Evolutionary conservation across 1,140 invertebrate species (phyloP), one percentile per base, ranked within the genome.

Genomic region (Pinna nobilis): DNA sequence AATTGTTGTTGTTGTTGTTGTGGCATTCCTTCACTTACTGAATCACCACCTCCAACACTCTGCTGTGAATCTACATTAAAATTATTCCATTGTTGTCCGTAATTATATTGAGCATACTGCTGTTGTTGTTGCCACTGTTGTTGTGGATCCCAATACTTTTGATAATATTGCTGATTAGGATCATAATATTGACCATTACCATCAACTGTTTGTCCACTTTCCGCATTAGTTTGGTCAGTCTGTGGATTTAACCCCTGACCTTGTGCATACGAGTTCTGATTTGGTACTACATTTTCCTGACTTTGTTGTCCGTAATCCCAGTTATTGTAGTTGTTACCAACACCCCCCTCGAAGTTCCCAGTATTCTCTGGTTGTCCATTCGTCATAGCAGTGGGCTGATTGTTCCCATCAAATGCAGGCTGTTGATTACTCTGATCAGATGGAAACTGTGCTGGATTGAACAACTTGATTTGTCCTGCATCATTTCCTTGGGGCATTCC

Each of bases 391-490:
- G 4, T 30, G 33, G 18, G 32, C 33, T n/a, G 25, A 25, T 60
- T 59, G 28, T 32, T 33, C n/a, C 25, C 33, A n/a, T 59, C 30
- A 28, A 59, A 11, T 53, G 15, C 50, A 28, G 50, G 3, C 7
- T 53, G n/a, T 20, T 53, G 50, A 4, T 3, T 28, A 23, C 18
- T 25, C 13, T 65, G 68, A 7, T 77, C 55, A 37, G 53, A 15
- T 50, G 77, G 59, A 37, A 81, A 82, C 53, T 80, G 74, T 30
- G 64, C 53, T 20, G 83, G 81, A 68, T 84, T 78, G 69, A 83
- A 84, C 20, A 84, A 55, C 61, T 84, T 79, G 13, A 84, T 77
- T 20, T 63, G 66, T 9, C 79, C 77, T 23, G 51, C 32, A 25
- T 61, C 64, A 33, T 49, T 33, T 15, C 70, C 63, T 32, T 37